phyloP scores from a whole-genome alignment of 2,797 vertebrate species.

The Acanthurus tractus region DNA sequence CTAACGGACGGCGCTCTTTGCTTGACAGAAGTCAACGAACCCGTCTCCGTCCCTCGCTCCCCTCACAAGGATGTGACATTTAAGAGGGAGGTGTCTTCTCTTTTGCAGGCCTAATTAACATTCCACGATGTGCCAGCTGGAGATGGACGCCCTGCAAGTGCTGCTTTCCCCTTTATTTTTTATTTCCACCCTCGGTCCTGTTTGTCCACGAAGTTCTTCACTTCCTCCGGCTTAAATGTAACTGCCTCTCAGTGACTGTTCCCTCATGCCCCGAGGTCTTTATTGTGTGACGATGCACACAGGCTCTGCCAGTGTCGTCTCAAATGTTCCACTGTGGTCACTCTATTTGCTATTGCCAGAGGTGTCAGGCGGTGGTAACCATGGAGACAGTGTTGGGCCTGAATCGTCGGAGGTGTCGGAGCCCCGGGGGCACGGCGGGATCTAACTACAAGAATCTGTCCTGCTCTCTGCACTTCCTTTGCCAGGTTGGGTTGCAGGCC shows the following conservation, averaged over 20 bases:
- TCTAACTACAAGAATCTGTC: constrained; percentile 58
- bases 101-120: constrained; percentile 72
- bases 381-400: constrained; percentile 72
- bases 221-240: constrained; percentile 33
- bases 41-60: constrained; percentile 31
- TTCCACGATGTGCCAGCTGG: constrained; percentile 63
- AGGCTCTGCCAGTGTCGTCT: constrained; percentile 70
- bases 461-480: constrained; percentile 31
- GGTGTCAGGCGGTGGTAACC: constrained; percentile 75
- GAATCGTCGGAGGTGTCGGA: constrained; percentile 61
- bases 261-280: constrained; percentile 56
- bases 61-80: constrained; percentile 75
- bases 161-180: not conserved
- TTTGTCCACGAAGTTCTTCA: constrained; percentile 43
- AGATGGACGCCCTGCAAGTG: constrained; percentile 51
- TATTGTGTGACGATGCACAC: constrained; percentile 69
- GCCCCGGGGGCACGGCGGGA: constrained; percentile 52
- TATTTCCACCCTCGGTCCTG: constrained; percentile 23
- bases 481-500: constrained; percentile 38
- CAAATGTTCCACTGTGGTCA: constrained; percentile 77
- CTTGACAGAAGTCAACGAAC: constrained; percentile 41
- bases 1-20: constrained; percentile 5
- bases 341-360: constrained; percentile 71
- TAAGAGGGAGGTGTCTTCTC: constrained; percentile 60
- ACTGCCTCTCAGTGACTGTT: constrained; percentile 24